Evolutionary conservation across 2,113 vertebrate genomes (phyloP).

Genomic region (Rostratula benghalensis): DNA sequence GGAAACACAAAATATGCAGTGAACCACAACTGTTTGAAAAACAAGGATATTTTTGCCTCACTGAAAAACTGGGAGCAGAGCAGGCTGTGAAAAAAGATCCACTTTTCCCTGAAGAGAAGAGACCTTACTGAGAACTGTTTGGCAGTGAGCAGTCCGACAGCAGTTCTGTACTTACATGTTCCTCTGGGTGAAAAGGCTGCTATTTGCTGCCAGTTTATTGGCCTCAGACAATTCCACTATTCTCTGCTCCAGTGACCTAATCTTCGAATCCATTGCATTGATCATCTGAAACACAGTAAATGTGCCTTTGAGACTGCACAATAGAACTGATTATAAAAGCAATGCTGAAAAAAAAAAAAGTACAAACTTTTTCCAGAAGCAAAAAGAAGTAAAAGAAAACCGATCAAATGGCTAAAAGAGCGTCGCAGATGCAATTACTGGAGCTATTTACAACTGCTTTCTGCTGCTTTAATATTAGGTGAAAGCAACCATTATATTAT

Average conservation of each 20-base stretch:
- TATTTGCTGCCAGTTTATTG: slow-evolving; percentile 97
- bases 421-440: not conserved
- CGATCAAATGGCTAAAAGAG: not conserved
- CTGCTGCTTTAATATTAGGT: not conserved
- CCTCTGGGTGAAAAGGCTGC: slow-evolving; percentile 97
- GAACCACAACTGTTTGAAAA: not conserved
- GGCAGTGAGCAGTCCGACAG: not conserved
- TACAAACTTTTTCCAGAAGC: not conserved
- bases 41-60: not conserved
- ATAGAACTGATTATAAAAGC: not conserved
- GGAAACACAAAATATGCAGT: not conserved
- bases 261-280: slow-evolving; percentile 99
- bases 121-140: not conserved
- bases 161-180: slow-evolving; percentile 89
- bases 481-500: not conserved
- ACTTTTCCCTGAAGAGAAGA: not conserved
- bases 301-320: not conserved
- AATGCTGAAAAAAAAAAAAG: not conserved
- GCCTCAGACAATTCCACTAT: slow-evolving; percentile 95
- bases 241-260: slow-evolving; percentile 95
- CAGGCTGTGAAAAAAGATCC: not conserved
- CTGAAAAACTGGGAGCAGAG: not conserved
- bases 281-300: slow-evolving; percentile 86
- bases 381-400: not conserved
- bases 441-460: not conserved